These are phyloP conservation scores for Drosophila nigromelanica DNA, from an alignment of 1,140 invertebrate species.

Conservation along the genomic window DNA sequence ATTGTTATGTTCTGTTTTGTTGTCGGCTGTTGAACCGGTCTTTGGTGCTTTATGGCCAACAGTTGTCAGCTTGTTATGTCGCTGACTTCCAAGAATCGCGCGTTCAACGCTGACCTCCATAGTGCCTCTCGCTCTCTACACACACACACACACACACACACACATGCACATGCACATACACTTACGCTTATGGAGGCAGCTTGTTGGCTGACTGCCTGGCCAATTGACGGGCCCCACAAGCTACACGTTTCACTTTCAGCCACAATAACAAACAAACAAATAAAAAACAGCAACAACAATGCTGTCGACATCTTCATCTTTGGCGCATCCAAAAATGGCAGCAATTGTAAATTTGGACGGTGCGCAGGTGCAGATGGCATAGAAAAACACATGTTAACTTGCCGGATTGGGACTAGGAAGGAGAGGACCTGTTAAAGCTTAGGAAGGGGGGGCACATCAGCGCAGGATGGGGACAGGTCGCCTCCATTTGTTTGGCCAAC, in stretches of 20 bases:
- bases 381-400: slow-evolving; percentile 74
- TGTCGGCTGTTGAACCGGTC: slow-evolving; percentile 44
- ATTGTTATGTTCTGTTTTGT: slow-evolving; percentile 7
- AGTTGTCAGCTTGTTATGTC: slow-evolving; percentile 62
- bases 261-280: slow-evolving; percentile 28
- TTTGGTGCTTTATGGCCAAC: slow-evolving; percentile 74
- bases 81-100: slow-evolving; percentile 61
- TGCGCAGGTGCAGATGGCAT: slow-evolving; percentile 61
- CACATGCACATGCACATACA: no score
- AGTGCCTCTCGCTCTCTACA: slow-evolving; percentile 22
- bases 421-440: background rate
- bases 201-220: slow-evolving; percentile 8
- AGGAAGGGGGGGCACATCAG: background rate
- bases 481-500: slow-evolving; percentile 42
- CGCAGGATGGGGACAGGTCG: slow-evolving; percentile 10
- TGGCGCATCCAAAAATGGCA: slow-evolving; percentile 69
- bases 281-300: slow-evolving; percentile 36
- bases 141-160: background rate
- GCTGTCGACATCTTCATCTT: slow-evolving; percentile 74
- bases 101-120: slow-evolving; percentile 65
- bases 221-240: slow-evolving; percentile 54
- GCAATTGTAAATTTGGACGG: slow-evolving; percentile 68
- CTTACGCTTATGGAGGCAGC: slow-evolving; percentile 14
- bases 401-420: slow-evolving; percentile 28
- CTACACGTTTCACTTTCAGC: slow-evolving; percentile 71